A percentile compares a stretch with the other conserved stretches of the same genome.
phyloP scores from a whole-genome alignment of 2,113 vertebrate species.

The Ictidomys tridecemlineatus region DNA sequence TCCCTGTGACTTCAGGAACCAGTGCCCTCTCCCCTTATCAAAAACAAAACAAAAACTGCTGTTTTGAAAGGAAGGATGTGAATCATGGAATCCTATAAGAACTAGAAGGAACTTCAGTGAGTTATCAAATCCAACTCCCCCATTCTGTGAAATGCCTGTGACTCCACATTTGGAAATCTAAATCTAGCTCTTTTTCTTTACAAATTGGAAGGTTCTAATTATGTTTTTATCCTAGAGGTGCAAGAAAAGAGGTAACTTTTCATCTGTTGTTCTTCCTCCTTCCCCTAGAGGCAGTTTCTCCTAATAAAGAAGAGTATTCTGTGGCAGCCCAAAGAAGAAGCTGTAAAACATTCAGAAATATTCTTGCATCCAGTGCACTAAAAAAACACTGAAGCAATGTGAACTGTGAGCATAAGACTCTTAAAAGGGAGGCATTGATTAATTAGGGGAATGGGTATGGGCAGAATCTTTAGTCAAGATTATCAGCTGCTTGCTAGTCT shows the following conservation, averaged over 20 bases:
- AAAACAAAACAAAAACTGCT: not conserved
- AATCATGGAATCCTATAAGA: not conserved
- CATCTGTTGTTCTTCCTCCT: not conserved
- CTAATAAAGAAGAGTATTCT: not conserved
- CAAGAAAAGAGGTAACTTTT: not conserved
- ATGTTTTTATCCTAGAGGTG: not conserved
- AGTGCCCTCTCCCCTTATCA: not conserved
- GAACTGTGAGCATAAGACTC: accelerated
- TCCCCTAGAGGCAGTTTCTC: not conserved
- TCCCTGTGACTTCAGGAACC: not conserved
- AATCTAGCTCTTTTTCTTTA: not conserved
- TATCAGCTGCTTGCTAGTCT: not conserved
- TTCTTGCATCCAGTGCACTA: not conserved
- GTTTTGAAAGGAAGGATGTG: not conserved
- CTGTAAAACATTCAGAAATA: not conserved
- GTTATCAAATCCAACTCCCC: not conserved
- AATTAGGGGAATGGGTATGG: not conserved
- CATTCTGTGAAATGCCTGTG: not conserved
- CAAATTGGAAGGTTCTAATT: not conserved
- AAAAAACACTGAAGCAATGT: not conserved
- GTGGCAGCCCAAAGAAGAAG: not conserved
- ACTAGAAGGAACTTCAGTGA: not conserved
- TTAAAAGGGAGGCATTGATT: not conserved
- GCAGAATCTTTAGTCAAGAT: not conserved
- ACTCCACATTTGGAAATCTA: not conserved